These are phyloP conservation scores for Mesocentrotus franciscanus DNA, from an alignment of 53 echinoderm and acorn worm genomes.

Conservation along the genomic window DNA sequence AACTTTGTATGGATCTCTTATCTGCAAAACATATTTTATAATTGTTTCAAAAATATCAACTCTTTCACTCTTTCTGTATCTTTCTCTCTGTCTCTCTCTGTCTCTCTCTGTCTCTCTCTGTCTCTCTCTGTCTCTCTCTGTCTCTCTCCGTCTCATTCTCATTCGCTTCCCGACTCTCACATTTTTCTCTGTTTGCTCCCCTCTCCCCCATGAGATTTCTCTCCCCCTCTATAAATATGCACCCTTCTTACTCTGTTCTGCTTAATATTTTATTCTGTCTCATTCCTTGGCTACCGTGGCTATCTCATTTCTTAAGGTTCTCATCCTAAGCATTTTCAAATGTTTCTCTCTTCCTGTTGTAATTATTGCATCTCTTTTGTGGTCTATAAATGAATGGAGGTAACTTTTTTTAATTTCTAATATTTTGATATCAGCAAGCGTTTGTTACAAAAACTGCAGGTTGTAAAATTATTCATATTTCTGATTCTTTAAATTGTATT, in stretches of 20 bases:
- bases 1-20: no score
- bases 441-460: no score
- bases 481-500: no score
- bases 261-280: not conserved
- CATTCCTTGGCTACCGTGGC: not conserved
- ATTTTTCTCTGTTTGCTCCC: no score
- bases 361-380: not conserved
- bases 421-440: no score
- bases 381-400: no score
- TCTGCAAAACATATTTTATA: no score
- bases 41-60: no score
- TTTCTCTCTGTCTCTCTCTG: not conserved
- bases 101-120: not conserved
- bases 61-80: not conserved
- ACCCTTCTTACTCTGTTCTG: conserved; percentile 22
- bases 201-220: conserved; percentile 9
- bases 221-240: conserved; percentile 39
- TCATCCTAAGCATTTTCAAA: no score
- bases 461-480: no score
- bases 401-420: no score
- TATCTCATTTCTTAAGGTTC: not conserved
- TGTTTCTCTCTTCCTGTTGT: not conserved
- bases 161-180: conserved; percentile 11
- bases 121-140: conserved; percentile 60
- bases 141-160: conserved; percentile 57